Evolutionary conservation across 2,113 vertebrate genomes (phyloP).

Genomic region (Cheilinus undulatus): DNA sequence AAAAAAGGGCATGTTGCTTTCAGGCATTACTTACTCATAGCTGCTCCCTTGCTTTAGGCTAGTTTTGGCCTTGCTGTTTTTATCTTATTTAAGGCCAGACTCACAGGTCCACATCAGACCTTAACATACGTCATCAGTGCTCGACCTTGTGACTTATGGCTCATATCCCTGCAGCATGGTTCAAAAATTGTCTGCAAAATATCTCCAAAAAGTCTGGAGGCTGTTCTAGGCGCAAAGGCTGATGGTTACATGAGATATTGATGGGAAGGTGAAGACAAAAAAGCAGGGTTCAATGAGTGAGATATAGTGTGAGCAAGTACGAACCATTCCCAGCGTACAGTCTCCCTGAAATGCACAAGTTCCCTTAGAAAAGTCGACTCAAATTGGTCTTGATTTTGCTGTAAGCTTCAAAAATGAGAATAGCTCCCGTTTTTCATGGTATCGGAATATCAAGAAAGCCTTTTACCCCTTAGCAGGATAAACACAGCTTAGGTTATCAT

Average conservation of each 20-base stretch:
- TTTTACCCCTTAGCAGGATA: slow-evolving; percentile 16
- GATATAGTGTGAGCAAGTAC: not conserved
- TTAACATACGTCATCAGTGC: not conserved
- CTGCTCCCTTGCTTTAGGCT: not conserved
- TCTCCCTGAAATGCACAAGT: not conserved
- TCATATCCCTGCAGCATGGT: not conserved
- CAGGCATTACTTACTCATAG: not conserved
- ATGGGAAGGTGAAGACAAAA: too few species aligned
- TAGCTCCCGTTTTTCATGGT: not conserved
- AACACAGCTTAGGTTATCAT: slow-evolving; percentile 17
- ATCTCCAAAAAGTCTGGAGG: not conserved
- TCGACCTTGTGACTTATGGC: not conserved
- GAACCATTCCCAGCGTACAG: not conserved
- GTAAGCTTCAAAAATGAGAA: not conserved
- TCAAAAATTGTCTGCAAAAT: not conserved
- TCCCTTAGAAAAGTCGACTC: not conserved
- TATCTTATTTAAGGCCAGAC: not conserved
- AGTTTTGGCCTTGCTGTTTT: not conserved
- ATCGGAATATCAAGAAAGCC: slow-evolving; percentile 2
- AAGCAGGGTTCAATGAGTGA: not conserved
- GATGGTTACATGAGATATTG: not conserved
- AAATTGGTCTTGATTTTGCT: not conserved
- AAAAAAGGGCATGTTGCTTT: not conserved
- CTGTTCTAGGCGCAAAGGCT: not conserved
- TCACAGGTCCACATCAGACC: not conserved